Evolutionary conservation across 1,140 invertebrate genomes (phyloP).

Genomic region (Oryctes rhinoceros): DNA sequence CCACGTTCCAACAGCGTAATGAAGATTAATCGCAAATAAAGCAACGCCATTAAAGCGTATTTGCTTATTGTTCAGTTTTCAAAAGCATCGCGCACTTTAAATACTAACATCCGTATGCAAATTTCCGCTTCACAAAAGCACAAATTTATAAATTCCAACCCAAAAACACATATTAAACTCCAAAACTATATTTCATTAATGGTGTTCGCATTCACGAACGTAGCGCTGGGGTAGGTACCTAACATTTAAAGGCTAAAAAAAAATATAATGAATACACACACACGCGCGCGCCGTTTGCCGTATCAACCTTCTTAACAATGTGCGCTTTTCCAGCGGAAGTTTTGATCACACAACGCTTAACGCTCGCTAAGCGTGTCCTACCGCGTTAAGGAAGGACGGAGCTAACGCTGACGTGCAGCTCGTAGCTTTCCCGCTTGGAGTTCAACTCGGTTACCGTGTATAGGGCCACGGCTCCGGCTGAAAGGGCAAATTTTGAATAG

Average conservation of each 20-base stretch:
- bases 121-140: neutral
- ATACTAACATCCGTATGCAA: too few relatives aligned
- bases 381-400: neutral
- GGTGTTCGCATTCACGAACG: conserved; percentile 1
- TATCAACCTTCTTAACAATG: conserved; percentile 38
- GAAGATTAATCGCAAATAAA: too few relatives aligned
- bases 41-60: too few relatives aligned
- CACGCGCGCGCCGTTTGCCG: neutral
- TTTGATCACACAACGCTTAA: neutral
- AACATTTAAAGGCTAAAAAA: conserved; percentile 11
- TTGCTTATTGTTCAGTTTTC: too few relatives aligned
- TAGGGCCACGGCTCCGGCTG: conserved; percentile 19
- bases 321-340: neutral
- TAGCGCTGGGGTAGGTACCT: neutral
- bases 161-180: conserved; percentile 5
- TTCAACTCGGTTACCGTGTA: neutral
- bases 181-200: conserved; percentile 24
- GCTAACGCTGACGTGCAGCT: conserved; percentile 7
- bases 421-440: neutral
- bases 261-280: conserved; percentile 21
- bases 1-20: too few relatives aligned
- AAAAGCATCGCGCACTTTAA: too few relatives aligned
- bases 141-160: neutral
- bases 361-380: neutral
- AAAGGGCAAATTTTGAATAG: conserved; percentile 40